A percentile compares a stretch with the other conserved stretches of the same genome.
Evolutionary conservation across 2,797 vertebrate genomes (phyloP).

Genomic region (Urocyon cinereoargenteus): DNA sequence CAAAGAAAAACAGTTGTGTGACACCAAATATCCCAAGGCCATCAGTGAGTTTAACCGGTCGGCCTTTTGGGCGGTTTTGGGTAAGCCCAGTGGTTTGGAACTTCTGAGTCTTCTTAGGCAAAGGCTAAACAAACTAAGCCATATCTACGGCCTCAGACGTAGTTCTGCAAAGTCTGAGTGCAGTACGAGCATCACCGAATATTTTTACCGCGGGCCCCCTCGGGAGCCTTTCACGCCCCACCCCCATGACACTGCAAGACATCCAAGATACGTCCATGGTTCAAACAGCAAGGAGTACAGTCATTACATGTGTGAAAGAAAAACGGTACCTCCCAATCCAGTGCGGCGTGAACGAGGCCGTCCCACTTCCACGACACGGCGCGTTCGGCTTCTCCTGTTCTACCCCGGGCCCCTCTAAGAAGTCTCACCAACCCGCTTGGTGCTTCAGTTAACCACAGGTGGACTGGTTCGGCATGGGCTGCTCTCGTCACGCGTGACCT

Average conservation of each 20-base stretch:
- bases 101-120: background rate
- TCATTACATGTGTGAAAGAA: background rate
- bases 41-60: background rate
- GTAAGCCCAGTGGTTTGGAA: background rate
- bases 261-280: background rate
- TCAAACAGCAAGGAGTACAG: conserved; percentile 15
- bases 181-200: background rate
- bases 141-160: background rate
- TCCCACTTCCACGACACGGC: too few species aligned
- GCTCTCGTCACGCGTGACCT: background rate
- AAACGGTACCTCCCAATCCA: background rate
- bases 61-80: background rate
- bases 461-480: background rate
- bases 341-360: too few species aligned
- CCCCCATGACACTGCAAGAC: background rate
- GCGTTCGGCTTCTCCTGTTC: background rate
- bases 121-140: background rate
- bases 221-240: background rate
- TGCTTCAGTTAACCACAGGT: conserved; percentile 28
- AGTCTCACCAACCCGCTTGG: background rate
- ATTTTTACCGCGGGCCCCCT: background rate
- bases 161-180: background rate
- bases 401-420: background rate
- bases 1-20: background rate
- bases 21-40: background rate